Conservation (phyloP, 2,797 vertebrate species). For the Pogonophryne albipinna region DNA sequence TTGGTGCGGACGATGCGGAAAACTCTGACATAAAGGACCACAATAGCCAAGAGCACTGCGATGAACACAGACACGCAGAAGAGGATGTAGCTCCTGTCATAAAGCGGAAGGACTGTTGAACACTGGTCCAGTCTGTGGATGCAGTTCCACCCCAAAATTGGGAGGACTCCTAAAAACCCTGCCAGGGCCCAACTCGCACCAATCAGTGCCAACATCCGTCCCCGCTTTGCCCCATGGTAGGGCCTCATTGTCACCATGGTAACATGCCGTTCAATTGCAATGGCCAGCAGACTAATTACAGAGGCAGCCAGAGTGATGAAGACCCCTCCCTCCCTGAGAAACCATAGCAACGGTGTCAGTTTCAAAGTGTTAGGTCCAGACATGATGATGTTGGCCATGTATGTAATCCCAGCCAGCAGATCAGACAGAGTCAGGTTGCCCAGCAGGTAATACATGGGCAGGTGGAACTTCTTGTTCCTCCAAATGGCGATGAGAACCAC, state of each 20-base stretch:
- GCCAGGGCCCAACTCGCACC: conserved; percentile 88
- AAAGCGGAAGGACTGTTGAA: conserved; percentile 91
- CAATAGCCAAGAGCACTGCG: conserved; percentile 86
- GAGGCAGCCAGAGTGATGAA: conserved; percentile 92
- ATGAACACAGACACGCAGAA: conserved; percentile 89
- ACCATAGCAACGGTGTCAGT: conserved; percentile 90
- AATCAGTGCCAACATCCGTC: conserved; percentile 87
- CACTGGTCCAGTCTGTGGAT: conserved; percentile 84
- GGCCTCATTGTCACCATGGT: conserved; percentile 92
- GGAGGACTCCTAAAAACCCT: conserved; percentile 87
- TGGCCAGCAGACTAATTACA: conserved; percentile 90
- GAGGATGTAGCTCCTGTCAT: conserved; percentile 90
- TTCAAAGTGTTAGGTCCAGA: conserved; percentile 88
- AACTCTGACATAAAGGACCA: conserved; percentile 88
- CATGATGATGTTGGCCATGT: conserved; percentile 90
- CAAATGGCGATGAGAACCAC: conserved; percentile 90
- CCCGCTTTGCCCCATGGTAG: conserved; percentile 84
- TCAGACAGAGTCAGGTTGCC: conserved; percentile 93
- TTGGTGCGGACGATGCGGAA: conserved; percentile 90
- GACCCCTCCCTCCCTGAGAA: conserved; percentile 91
- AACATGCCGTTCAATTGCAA: conserved; percentile 91
- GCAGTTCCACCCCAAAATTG: conserved; percentile 93
- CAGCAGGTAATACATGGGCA: conserved; percentile 93
- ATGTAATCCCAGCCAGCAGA: conserved; percentile 90
- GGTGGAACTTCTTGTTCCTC: conserved; percentile 92